Evolutionary conservation across 2,797 vertebrate species (phyloP).

Genomic region (Ctenosaura bakeri): DNA sequence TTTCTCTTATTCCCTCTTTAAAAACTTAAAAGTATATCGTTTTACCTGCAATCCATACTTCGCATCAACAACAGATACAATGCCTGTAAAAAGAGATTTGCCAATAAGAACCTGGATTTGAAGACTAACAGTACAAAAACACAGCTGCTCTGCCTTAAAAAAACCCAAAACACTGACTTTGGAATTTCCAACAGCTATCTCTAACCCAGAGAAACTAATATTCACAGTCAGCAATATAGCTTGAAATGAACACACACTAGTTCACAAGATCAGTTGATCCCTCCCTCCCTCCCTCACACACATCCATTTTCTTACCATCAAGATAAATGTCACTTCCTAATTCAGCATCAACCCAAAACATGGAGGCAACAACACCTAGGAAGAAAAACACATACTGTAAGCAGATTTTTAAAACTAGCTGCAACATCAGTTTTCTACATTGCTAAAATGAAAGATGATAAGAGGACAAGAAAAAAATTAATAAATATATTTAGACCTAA

Average conservation of each 20-base stretch:
- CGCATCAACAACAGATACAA: slow-evolving; percentile 94
- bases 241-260: neutral
- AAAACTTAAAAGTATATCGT: neutral
- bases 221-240: neutral
- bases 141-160: neutral
- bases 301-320: slow-evolving; percentile 88
- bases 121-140: neutral
- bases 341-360: slow-evolving; percentile 99
- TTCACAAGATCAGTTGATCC: neutral
- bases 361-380: slow-evolving; percentile 94
- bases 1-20: neutral
- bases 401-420: neutral
- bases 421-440: neutral
- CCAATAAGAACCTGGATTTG: neutral
- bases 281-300: neutral
- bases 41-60: slow-evolving; percentile 93
- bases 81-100: slow-evolving; percentile 83
- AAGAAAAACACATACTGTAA: slow-evolving; percentile 12
- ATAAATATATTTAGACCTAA: neutral
- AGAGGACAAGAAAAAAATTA: neutral
- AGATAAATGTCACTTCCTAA: slow-evolving; percentile 97
- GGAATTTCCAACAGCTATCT: neutral
- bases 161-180: neutral
- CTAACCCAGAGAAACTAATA: neutral
- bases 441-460: neutral